Base-by-base conservation (phyloP, 2,888 invertebrate species). In the Xylota segnis region DNA sequence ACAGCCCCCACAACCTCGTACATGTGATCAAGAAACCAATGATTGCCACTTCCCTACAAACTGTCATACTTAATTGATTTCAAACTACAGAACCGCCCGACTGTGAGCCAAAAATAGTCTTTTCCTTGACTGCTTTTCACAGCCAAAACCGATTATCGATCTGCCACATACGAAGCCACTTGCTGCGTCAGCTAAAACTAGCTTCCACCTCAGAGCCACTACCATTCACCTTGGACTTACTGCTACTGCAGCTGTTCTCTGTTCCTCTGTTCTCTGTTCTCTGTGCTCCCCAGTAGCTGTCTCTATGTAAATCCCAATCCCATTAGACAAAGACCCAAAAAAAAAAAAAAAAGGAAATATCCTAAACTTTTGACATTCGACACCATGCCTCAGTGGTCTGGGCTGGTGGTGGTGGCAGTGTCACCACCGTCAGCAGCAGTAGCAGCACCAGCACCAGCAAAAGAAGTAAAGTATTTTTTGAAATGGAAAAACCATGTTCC, bases 401-500 rank as follows among this genome's bases (percentile, higher is more conserved):
- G 14, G 43, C 43, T 68, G 16, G 27, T 6, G 18, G 29, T 23
- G 10, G 12, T 34, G 56, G 54, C 43, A 52, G 45, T 40, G 18
- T 10, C 50, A 61, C 47, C 16, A 27, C 45, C 32, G 47, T 27
- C 54, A n/a, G n/a, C n/a, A n/a, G n/a, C n/a, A n/a, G n/a, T n/a
- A n/a, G n/a, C n/a, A n/a, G n/a, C n/a, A n/a, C n/a, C n/a, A n/a
- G n/a, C n/a, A n/a, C n/a, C n/a, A 56, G 29, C 32, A 4, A 40
- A 10, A 34, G 43, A 27, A 71, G 56, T 59, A 40, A 23, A 23
- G 47, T 52, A 5, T 12, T 61, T 58, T 45, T 47, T 58, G 54
- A 83, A 83, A 83, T 83, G 59, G 83, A 77, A 77, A 83, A 77
- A 27, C 37, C 77, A 83, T 83, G 77, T 83, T 77, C 71, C 71